Conservation (phyloP, 2,113 vertebrate species). For the Psettodes erumei region DNA sequence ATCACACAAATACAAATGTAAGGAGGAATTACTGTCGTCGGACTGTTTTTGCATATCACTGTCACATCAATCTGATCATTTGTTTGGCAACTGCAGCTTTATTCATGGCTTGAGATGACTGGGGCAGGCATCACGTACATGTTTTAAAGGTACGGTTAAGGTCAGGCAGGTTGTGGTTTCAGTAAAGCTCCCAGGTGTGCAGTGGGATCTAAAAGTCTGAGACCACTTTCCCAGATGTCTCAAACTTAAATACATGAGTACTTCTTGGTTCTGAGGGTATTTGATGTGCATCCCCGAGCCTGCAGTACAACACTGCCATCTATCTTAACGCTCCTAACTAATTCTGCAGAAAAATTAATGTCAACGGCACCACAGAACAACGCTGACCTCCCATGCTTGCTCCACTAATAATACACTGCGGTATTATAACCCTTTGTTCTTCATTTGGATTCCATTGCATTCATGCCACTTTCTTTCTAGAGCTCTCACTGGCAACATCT, state of each 20-base stretch:
- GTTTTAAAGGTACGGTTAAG: too few species aligned
- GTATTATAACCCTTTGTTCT: neutral
- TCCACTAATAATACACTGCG: neutral
- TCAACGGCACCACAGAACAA: constrained; percentile 8
- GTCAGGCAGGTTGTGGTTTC: too few species aligned
- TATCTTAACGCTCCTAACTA: constrained; percentile 63
- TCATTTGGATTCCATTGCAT: constrained; percentile 4
- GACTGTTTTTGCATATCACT: constrained; percentile 46
- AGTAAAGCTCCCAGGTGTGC: too few species aligned
- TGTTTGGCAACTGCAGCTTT: constrained; percentile 4
- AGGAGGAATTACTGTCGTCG: neutral
- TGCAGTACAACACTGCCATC: constrained; percentile 73
- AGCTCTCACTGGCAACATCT: constrained; percentile 1
- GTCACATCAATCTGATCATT: too few species aligned
- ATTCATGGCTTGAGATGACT: constrained; percentile 26
- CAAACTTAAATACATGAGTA: too few species aligned
- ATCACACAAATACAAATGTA: too few species aligned
- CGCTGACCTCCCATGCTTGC: constrained; percentile 4
- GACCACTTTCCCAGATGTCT: too few species aligned
- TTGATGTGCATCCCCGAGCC: constrained; percentile 1
- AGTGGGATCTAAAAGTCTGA: too few species aligned
- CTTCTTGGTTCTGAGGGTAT: neutral
- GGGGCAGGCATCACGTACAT: neutral
- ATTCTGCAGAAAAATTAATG: constrained; percentile 33
- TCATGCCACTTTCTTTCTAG: neutral